phyloP scores from a whole-genome alignment of 1,140 invertebrate species.

The Hycleus phaleratus region DNA sequence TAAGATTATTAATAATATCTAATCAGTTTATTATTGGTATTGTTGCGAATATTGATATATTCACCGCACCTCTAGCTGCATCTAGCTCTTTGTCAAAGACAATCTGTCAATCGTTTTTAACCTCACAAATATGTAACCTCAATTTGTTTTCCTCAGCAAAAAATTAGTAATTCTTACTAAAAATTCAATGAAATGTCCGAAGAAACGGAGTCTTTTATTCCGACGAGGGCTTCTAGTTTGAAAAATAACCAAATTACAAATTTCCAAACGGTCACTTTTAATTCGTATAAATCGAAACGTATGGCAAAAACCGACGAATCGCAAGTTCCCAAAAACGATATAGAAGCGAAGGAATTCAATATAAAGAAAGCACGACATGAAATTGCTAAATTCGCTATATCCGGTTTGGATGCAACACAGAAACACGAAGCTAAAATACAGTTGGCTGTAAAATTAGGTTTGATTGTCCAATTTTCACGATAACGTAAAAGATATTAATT shows the following conservation, averaged over 20 bases:
- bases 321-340: neutral
- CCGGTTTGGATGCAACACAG: conserved; percentile 48
- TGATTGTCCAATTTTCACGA: conserved; percentile 12
- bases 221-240: conserved; percentile 47
- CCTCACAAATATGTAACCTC: no score
- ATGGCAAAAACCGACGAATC: neutral
- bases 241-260: conserved; percentile 41
- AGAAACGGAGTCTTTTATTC: conserved; percentile 36
- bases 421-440: conserved; percentile 51
- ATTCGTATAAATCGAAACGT: conserved; percentile 45
- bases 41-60: no score
- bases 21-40: no score
- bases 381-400: conserved; percentile 57
- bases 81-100: no score
- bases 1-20: no score
- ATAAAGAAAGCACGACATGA: conserved; percentile 54
- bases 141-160: no score
- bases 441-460: conserved; percentile 52
- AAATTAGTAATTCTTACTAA: no score
- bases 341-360: conserved; percentile 42
- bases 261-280: conserved; percentile 45
- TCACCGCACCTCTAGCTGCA: no score
- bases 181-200: no score
- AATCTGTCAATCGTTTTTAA: no score
- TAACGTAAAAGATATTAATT: neutral